These are phyloP conservation scores for Gymnobelideus leadbeateri DNA, from an alignment of 2,113 vertebrate species.

Conservation along the genomic window DNA sequence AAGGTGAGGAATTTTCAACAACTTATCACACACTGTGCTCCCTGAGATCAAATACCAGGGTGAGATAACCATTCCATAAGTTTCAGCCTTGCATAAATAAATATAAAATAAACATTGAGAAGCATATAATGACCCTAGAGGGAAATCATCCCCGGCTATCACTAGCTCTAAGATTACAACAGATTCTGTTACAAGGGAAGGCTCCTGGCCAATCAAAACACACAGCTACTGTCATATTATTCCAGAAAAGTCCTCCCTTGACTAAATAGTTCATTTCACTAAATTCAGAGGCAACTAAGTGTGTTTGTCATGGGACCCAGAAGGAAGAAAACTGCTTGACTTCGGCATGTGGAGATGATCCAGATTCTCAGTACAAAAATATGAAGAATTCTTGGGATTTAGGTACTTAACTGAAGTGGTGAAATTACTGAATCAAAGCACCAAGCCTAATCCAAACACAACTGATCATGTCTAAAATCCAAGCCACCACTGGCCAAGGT, in stretches of 20 bases:
- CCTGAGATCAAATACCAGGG: not conserved
- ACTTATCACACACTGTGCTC: not conserved
- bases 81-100: constrained; percentile 2
- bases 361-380: not conserved
- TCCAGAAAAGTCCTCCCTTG: constrained; percentile 34
- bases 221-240: not conserved
- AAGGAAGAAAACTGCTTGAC: not conserved
- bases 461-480: not conserved
- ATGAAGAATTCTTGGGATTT: not conserved
- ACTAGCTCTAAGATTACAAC: constrained; percentile 8
- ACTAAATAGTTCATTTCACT: constrained; percentile 44
- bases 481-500: not conserved
- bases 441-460: not conserved
- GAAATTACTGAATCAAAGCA: not conserved
- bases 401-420: constrained; percentile 9
- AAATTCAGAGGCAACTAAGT: constrained; percentile 40
- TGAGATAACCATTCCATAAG: not conserved
- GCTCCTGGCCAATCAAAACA: not conserved
- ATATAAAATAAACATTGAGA: constrained; percentile 11
- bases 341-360: not conserved
- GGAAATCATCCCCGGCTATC: not conserved
- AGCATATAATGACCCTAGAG: not conserved
- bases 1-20: not conserved
- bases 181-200: not conserved
- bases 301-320: not conserved